Percentiles rank a stretch among this genome's conserved stretches.
Conservation (phyloP, 2,113 vertebrate genomes). For the Brachypteracias leptosomus region DNA sequence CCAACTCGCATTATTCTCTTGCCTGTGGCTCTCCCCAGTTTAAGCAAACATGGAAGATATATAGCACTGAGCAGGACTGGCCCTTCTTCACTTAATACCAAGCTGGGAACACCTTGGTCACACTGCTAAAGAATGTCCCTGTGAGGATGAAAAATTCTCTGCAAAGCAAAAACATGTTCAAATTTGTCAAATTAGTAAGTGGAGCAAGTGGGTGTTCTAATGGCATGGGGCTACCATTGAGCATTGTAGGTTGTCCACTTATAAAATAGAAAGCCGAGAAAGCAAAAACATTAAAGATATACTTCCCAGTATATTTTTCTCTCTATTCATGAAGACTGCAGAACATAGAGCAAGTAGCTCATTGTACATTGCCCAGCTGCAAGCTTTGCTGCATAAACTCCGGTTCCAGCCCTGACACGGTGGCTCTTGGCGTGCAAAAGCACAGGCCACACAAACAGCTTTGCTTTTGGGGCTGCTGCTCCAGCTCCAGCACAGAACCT, state of each 20-base stretch:
- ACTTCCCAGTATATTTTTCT: neutral
- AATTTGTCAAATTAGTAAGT: neutral
- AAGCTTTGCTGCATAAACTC: neutral
- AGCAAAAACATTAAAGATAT: neutral
- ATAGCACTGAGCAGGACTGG: neutral
- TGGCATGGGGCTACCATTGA: neutral
- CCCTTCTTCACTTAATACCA: neutral
- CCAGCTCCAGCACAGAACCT: neutral
- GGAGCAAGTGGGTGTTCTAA: neutral
- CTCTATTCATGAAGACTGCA: neutral
- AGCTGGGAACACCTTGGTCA: neutral
- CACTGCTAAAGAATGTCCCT: neutral
- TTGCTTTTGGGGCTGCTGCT: neutral
- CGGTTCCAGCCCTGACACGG: rapidly evolving
- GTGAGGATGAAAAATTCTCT: neutral
- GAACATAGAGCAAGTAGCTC: neutral
- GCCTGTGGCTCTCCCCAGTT: neutral
- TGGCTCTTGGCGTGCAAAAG: rapidly evolving
- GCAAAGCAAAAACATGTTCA: neutral
- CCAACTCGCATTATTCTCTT: neutral
- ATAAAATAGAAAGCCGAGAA: neutral
- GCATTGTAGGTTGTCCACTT: neutral
- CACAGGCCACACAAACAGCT: neutral
- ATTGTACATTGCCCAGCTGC: neutral
- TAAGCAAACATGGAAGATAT: neutral